Conservation (phyloP, 1,140 invertebrate genomes). For the Manduca sexta region DNA sequence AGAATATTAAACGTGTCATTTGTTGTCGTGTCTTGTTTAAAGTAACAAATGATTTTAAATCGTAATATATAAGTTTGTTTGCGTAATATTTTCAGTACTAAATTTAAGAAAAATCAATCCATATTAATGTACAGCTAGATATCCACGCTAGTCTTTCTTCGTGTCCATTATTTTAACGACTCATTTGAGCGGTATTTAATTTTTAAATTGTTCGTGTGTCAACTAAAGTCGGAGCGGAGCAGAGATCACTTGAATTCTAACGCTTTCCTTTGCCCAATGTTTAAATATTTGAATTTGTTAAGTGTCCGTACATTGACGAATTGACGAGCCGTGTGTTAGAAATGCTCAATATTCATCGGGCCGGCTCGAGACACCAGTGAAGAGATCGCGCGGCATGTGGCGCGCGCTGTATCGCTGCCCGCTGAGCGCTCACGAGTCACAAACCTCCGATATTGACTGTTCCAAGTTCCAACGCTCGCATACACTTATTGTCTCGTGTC, state of each 20-base stretch:
- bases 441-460: slow-evolving; percentile 45
- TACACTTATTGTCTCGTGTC: slow-evolving; percentile 54
- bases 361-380: too few relatives aligned
- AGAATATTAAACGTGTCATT: too few relatives aligned
- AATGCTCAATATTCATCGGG: slow-evolving; percentile 66
- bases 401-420: slow-evolving; percentile 43
- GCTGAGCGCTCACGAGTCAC: slow-evolving; percentile 13
- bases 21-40: too few relatives aligned
- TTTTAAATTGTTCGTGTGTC: slow-evolving; percentile 69
- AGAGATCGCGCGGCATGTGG: slow-evolving; percentile 35
- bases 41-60: too few relatives aligned
- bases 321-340: slow-evolving; percentile 56
- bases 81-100: too few relatives aligned
- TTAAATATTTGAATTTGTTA: slow-evolving; percentile 71
- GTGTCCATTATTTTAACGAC: slow-evolving; percentile 49
- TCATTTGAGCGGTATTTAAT: slow-evolving; percentile 67
- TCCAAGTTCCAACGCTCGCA: slow-evolving; percentile 36
- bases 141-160: slow-evolving; percentile 37
- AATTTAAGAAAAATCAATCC: too few relatives aligned
- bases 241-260: slow-evolving; percentile 72
- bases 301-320: slow-evolving; percentile 66
- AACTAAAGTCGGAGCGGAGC: slow-evolving; percentile 55
- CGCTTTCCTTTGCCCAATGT: slow-evolving; percentile 69
- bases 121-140: too few relatives aligned
- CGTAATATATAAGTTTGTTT: too few relatives aligned